Percentiles rank a stretch among this genome's conserved stretches.
Evolutionary conservation across 2,113 vertebrate species (phyloP).

Genomic region (Porphyrio hochstetteri): DNA sequence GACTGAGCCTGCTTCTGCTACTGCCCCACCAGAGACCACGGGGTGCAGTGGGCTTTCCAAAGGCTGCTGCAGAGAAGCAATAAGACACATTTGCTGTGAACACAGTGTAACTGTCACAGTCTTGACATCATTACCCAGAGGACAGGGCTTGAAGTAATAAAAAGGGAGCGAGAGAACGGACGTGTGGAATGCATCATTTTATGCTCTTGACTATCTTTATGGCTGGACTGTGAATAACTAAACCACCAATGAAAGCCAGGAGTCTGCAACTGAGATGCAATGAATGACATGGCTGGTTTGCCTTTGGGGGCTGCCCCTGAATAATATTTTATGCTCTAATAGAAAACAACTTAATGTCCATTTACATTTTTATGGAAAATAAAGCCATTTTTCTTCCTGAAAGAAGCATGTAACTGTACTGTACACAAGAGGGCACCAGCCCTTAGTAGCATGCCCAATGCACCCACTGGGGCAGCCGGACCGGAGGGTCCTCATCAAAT

Average conservation of each 20-base stretch:
- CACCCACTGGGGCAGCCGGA: background rate
- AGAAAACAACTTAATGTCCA: conserved; percentile 12
- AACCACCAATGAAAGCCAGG: conserved; percentile 25
- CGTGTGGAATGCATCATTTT: conserved; percentile 11
- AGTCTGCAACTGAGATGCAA: background rate
- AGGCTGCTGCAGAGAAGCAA: background rate
- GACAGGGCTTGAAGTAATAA: conserved; percentile 24
- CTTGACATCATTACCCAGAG: conserved; percentile 34
- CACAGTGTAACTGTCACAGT: conserved; percentile 5
- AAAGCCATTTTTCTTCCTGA: background rate
- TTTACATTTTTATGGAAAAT: conserved; percentile 8
- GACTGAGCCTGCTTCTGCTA: background rate
- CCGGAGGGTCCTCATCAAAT: background rate
- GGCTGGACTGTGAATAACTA: conserved; percentile 43
- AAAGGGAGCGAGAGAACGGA: background rate
- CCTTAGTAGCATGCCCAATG: background rate
- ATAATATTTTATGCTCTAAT: conserved; percentile 33
- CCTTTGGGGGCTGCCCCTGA: conserved; percentile 10
- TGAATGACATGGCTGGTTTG: conserved; percentile 20
- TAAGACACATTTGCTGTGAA: conserved; percentile 14
- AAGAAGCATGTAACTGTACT: background rate
- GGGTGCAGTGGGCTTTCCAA: background rate
- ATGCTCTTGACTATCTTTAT: conserved; percentile 33
- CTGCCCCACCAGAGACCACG: background rate
- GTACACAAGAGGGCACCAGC: conserved; percentile 43